phyloP scores from a whole-genome alignment of 2,113 vertebrate species.

The Colinus virginianus region DNA sequence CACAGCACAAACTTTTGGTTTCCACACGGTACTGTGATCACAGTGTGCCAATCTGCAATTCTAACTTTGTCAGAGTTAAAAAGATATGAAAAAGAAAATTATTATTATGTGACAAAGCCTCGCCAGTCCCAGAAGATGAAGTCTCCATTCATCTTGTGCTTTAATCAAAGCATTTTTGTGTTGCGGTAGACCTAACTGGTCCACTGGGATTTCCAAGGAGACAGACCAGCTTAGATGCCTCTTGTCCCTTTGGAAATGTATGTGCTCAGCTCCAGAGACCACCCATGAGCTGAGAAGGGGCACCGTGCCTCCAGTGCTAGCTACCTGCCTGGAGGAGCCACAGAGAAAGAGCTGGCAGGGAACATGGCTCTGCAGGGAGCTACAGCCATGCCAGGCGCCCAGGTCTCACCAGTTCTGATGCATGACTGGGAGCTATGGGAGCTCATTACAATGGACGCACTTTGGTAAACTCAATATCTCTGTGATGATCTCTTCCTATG shows the following conservation, averaged over 20 bases:
- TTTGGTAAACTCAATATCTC: constrained; percentile 7
- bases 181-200: background rate
- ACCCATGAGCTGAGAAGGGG: fast-evolving
- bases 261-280: background rate
- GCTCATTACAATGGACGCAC: background rate
- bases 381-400: background rate
- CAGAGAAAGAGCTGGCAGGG: background rate
- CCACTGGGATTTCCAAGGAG: background rate
- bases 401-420: background rate
- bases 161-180: background rate
- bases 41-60: background rate
- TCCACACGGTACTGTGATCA: background rate
- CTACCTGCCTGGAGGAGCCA: background rate
- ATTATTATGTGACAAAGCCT: background rate
- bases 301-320: background rate
- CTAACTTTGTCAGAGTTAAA: background rate
- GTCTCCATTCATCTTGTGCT: background rate
- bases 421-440: background rate
- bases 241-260: background rate
- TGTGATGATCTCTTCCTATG: background rate
- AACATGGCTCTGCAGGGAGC: background rate
- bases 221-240: background rate
- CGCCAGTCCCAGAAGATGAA: background rate
- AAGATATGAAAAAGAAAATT: background rate
- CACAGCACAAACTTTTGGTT: background rate